Evolutionary conservation across 64 coral and sea anemone species (phyloP).

Genomic region (Actinia equina): DNA sequence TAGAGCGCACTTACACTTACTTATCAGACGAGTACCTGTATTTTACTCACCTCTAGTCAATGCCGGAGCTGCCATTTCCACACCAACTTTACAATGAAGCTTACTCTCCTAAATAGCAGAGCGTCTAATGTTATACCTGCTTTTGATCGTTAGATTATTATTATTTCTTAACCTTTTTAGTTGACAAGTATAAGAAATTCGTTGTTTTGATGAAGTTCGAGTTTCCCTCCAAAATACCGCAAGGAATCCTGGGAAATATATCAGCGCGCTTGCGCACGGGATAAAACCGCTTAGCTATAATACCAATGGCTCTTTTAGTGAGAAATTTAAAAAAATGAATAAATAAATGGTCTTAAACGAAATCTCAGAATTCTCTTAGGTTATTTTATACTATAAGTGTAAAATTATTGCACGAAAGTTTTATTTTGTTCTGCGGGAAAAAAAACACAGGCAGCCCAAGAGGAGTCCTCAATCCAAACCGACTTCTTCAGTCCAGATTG

Average conservation of each 20-base stretch:
- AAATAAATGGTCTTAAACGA: neutral
- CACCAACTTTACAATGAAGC: neutral
- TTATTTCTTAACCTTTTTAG: neutral
- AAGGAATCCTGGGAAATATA: neutral
- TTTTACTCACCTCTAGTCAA: neutral
- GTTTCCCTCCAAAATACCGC: slow-evolving; percentile 47
- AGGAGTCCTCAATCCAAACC: neutral
- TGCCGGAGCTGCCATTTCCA: neutral
- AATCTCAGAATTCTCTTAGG: neutral
- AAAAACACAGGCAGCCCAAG: neutral
- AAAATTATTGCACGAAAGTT: no score
- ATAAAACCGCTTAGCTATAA: neutral
- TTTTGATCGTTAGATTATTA: neutral
- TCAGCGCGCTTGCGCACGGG: neutral
- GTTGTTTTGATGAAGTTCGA: slow-evolving; percentile 37
- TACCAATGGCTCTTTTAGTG: neutral
- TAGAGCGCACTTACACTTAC: no score
- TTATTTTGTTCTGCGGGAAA: neutral
- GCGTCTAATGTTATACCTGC: neutral
- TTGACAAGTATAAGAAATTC: neutral
- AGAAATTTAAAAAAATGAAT: neutral
- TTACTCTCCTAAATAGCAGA: neutral
- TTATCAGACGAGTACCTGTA: no score
- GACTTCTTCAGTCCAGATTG: neutral
- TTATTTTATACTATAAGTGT: no score